phyloP scores from a whole-genome alignment of 2,113 vertebrate genomes.

The Xenopus tropicalis region DNA sequence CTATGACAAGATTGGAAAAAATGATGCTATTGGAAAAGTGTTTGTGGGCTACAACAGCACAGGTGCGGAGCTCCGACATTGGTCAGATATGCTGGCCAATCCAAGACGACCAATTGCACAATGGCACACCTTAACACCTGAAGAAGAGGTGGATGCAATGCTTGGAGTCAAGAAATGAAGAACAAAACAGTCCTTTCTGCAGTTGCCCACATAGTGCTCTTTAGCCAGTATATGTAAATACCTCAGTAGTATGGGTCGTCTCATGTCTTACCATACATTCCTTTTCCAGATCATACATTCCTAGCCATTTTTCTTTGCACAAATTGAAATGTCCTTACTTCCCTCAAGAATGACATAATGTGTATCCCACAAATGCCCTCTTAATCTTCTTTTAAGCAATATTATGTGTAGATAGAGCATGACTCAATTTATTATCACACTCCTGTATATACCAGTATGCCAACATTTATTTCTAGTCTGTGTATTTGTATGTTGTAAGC shows the following conservation, averaged over 20 bases:
- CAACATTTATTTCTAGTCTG: conserved; percentile 97
- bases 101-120: conserved; percentile 96
- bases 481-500: conserved; percentile 99
- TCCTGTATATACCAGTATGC: conserved; percentile 97
- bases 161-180: conserved; percentile 93
- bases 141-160: conserved; percentile 95
- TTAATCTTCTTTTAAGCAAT: conserved; percentile 99
- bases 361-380: conserved; percentile 63
- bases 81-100: conserved; percentile 98
- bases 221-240: conserved; percentile 99
- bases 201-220: conserved; percentile 89
- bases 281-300: conserved; percentile 67
- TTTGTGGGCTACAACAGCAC: conserved; percentile 98
- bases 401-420: conserved; percentile 99
- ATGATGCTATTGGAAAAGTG: conserved; percentile 97
- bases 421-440: conserved; percentile 94
- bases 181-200: conserved; percentile 73
- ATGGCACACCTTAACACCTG: conserved; percentile 93
- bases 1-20: conserved; percentile 99
- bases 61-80: conserved; percentile 93
- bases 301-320: conserved; percentile 69
- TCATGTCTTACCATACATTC: conserved; percentile 73
- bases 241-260: conserved; percentile 96
- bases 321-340: conserved; percentile 67
- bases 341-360: conserved; percentile 48